Base-by-base conservation (phyloP, 1,140 invertebrate genomes). In the Platyscapa corneri region DNA sequence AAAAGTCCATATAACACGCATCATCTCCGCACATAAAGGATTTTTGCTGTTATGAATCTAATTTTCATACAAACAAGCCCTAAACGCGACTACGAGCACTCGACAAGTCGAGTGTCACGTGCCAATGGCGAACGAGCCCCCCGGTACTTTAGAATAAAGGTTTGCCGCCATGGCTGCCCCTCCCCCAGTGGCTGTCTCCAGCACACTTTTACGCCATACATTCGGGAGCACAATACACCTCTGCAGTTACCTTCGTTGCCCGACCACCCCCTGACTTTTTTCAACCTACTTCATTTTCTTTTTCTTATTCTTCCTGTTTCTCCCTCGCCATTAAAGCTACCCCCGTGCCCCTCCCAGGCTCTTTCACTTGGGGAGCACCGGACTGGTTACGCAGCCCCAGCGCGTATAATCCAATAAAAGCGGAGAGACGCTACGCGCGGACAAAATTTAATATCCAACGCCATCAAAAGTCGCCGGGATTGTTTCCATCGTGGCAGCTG, bases 371-470 rank as follows among this genome's bases (percentile, higher is more conserved):
- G 65, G 42, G 72, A 67, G 84, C 42, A 56, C 8, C 27, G 32
- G 90, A 87, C 89, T 89, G 90, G 91, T 92, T 91, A 91, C 89
- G 89, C 88, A 79, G 77, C 56, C 37, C 70, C 75, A 30, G 30
- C 75, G 46, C 49, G 67, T 78, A 89, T 93, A 93, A 93, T 93
- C 91, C 91, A 93, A 93, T 93, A 92, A 93, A 92, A 93, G 88
- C 87, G 87, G 90, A 89, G 90, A n/a, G 89, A 87, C 34, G 16
- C 46, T 88, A 91, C 89, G 89, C 88, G 34, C 65, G 89, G 89
- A 89, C 90, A 90, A 93, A 93, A 93, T 93, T 92, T 92, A 93
- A 93, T 93, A 93, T 93, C 92, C 91, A 91, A 88, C 90, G 91
- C 90, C 91, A 92, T 92, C 90, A 93, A 92, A 92, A 92, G 92